A percentile compares a stretch with the other conserved stretches of the same genome.
Conservation (phyloP, 2,888 invertebrate genomes). For the Psylliodes chrysocephalus region DNA sequence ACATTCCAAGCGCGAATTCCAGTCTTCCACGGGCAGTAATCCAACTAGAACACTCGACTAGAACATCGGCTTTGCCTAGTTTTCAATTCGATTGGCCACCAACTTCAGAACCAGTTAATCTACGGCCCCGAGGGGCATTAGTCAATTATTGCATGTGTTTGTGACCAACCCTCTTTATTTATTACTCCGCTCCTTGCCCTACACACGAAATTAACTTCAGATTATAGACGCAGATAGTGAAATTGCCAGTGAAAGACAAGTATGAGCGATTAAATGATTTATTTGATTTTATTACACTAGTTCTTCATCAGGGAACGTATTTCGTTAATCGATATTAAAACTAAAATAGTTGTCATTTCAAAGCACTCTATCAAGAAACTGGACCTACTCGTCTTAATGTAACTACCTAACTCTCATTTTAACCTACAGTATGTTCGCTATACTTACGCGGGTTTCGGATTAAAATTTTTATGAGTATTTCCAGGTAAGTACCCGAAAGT, state of each 20-base stretch:
- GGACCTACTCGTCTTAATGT: no score
- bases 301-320: no score
- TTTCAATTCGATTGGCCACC: constrained; percentile 28
- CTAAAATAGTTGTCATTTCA: no score
- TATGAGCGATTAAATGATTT: no score
- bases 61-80: constrained; percentile 9
- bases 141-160: constrained; percentile 51
- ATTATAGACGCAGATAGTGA: background rate
- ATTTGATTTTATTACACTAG: no score
- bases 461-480: no score
- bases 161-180: constrained; percentile 41
- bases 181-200: constrained; percentile 29
- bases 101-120: constrained; percentile 46
- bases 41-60: constrained; percentile 31
- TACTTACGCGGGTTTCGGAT: no score
- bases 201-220: constrained; percentile 7
- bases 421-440: no score
- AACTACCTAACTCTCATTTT: no score
- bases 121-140: constrained; percentile 44
- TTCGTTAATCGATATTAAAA: no score
- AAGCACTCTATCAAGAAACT: no score
- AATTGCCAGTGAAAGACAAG: background rate
- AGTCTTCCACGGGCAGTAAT: constrained; percentile 24
- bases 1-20: constrained; percentile 47
- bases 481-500: no score